These are phyloP conservation scores for Esperia sulphurella DNA, from an alignment of 2,888 invertebrate species.

Conservation along the genomic window DNA sequence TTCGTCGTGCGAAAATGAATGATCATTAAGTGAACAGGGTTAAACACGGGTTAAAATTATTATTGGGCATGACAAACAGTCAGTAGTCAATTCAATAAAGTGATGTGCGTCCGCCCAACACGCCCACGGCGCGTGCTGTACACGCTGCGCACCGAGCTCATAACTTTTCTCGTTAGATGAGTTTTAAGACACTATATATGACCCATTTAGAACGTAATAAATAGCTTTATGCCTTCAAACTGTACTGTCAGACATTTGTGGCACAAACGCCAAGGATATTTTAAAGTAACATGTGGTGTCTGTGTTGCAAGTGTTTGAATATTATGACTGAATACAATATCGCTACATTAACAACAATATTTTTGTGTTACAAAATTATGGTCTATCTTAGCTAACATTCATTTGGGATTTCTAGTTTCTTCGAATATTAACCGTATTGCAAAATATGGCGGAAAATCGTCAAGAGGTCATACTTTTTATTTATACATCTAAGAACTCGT, in stretches of 20 bases:
- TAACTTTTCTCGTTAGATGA: not conserved
- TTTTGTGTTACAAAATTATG: too few relatives aligned
- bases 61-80: conserved; percentile 57
- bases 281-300: too few relatives aligned
- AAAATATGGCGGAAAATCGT: too few relatives aligned
- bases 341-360: too few relatives aligned
- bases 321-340: too few relatives aligned
- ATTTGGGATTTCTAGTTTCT: too few relatives aligned
- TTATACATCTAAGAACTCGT: too few relatives aligned
- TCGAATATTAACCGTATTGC: too few relatives aligned
- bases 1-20: conserved; percentile 45
- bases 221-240: not conserved
- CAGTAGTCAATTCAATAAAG: conserved; percentile 41
- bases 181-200: not conserved
- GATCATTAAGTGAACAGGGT: conserved; percentile 60
- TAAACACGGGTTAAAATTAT: conserved; percentile 60
- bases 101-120: conserved; percentile 31
- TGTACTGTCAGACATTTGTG: conserved; percentile 1
- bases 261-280: not conserved
- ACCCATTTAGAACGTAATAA: not conserved
- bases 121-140: not conserved
- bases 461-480: too few relatives aligned
- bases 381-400: too few relatives aligned
- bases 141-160: not conserved
- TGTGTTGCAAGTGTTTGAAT: too few relatives aligned